Percentiles rank a stretch among this genome's conserved stretches.
phyloP scores from a whole-genome alignment of 2,888 invertebrate species.

The Blastobasis lacticolella region DNA sequence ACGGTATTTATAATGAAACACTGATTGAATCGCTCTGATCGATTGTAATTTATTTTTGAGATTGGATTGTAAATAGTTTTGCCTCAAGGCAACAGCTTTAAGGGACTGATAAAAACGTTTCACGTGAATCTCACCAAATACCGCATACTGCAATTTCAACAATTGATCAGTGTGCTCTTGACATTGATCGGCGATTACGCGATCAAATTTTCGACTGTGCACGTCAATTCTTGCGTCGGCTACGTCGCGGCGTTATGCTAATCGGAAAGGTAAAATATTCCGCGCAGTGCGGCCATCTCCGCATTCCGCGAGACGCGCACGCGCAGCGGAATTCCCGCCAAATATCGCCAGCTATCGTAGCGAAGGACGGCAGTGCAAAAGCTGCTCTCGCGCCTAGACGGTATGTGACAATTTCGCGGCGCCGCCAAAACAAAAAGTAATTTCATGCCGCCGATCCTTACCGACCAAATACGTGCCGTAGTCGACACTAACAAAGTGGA shows the following conservation, averaged over 20 bases:
- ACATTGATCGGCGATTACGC: constrained; percentile 23
- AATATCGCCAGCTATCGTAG: constrained; percentile 13
- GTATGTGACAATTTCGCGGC: constrained; percentile 18
- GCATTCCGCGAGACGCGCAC: constrained; percentile 53
- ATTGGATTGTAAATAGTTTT: no score
- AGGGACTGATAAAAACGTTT: no score
- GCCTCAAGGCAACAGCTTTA: no score
- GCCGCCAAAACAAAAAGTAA: constrained; percentile 7
- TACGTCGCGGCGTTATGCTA: constrained; percentile 44
- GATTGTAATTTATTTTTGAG: neutral
- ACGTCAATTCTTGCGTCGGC: constrained; percentile 28
- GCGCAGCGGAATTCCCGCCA: constrained; percentile 49
- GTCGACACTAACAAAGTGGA: constrained; percentile 10
- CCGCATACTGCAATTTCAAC: no score
- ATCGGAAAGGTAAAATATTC: constrained; percentile 42
- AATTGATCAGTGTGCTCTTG: constrained; percentile 10
- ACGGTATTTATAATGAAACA: no score
- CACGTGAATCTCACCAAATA: no score
- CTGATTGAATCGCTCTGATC: neutral
- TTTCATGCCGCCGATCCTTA: neutral
- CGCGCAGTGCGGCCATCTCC: constrained; percentile 60
- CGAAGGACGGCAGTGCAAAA: constrained; percentile 23
- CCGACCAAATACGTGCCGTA: constrained; percentile 13
- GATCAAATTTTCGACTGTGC: neutral
- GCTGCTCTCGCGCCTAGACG: constrained; percentile 20